Percentiles rank a stretch among this genome's conserved stretches.
Evolutionary conservation across 2,888 invertebrate species (phyloP).

Genomic region (Drosophila prostipennis): DNA sequence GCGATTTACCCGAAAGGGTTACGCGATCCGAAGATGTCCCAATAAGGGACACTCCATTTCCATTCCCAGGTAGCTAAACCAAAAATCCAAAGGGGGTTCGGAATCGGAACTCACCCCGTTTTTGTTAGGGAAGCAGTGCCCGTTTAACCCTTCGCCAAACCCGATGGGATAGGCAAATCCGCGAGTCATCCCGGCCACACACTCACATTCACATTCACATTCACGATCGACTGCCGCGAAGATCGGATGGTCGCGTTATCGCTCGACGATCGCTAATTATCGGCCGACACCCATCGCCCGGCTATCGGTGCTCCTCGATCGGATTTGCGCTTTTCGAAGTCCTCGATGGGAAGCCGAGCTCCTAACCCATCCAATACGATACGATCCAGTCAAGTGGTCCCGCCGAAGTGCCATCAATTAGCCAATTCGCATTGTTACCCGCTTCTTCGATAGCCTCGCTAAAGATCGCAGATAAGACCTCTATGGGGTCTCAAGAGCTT

Average conservation of each 20-base stretch:
- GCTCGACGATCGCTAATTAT: constrained; percentile 11
- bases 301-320: constrained; percentile 52
- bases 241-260: constrained; percentile 36
- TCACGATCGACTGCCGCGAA: constrained; percentile 54
- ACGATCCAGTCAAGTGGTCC: constrained; percentile 68
- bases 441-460: background rate
- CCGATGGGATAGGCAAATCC: constrained; percentile 26
- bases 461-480: background rate
- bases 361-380: constrained; percentile 14
- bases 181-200: constrained; percentile 23
- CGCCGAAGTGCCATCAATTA: constrained; percentile 66
- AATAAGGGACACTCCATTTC: constrained; percentile 46
- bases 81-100: background rate
- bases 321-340: too few relatives aligned
- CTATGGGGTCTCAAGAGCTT: background rate
- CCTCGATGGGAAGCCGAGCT: background rate
- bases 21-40: constrained; percentile 61
- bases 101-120: constrained; percentile 2
- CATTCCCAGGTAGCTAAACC: constrained; percentile 57
- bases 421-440: constrained; percentile 49
- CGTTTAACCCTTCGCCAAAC: constrained; percentile 60
- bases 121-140: constrained; percentile 56
- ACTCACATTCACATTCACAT: constrained; percentile 41
- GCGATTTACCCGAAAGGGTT: constrained; percentile 74
- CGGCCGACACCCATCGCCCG: constrained; percentile 7